Evolutionary conservation across 64 coral and sea anemone genomes (phyloP).

Genomic region (Actinia tenebrosa): DNA sequence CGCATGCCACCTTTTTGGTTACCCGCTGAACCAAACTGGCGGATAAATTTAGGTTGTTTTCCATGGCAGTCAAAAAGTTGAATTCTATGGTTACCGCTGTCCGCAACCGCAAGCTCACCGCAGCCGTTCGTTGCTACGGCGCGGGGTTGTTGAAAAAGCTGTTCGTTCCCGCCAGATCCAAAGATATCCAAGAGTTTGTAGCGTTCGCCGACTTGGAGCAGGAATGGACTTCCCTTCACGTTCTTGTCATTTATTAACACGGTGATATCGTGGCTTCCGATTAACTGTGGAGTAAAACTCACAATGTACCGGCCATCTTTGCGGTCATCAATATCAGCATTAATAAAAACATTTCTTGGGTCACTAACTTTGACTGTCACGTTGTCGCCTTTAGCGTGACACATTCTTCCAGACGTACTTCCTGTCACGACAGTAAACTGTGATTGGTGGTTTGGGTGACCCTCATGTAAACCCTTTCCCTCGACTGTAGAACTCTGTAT

Average conservation of each 20-base stretch:
- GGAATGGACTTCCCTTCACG: constrained; percentile 20
- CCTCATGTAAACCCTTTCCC: constrained; percentile 5
- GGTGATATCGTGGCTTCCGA: constrained; percentile 15
- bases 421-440: constrained; percentile 26
- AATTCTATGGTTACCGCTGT: constrained; percentile 17
- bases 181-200: neutral
- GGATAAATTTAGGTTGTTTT: constrained; percentile 22
- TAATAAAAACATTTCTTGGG: neutral
- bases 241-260: constrained; percentile 12
- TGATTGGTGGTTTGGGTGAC: neutral
- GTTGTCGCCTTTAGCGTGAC: constrained; percentile 17
- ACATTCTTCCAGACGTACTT: constrained; percentile 23
- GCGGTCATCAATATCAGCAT: neutral
- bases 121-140: constrained; percentile 9
- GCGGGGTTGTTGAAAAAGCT: constrained; percentile 17
- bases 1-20: constrained; percentile 1
- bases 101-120: constrained; percentile 33
- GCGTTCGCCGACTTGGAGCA: neutral
- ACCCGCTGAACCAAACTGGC: constrained; percentile 13
- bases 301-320: constrained; percentile 21
- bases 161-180: neutral
- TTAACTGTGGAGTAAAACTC: constrained; percentile 9
- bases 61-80: neutral
- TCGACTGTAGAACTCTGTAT: neutral
- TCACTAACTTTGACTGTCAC: constrained; percentile 17